Evolutionary conservation across 2,797 vertebrate genomes (phyloP), one percentile per base, ranked within the genome.

Genomic region (Enteromius paludinosus): DNA sequence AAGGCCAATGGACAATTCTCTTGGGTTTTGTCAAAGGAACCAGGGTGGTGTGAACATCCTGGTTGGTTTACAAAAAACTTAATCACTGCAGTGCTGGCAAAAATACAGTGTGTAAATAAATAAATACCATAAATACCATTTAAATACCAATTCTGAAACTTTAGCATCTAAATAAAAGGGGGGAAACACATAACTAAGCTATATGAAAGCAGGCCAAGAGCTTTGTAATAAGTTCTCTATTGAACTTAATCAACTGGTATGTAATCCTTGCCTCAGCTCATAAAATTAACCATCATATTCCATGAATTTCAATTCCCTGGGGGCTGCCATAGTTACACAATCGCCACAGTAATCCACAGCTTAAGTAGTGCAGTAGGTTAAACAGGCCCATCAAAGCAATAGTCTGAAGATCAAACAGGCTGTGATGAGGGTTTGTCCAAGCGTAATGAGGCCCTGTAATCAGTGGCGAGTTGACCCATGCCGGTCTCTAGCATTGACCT

Each of bases 301-400:
- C 33, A 41, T 20, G 43, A 85, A 90, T 87, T 90, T 89, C 87
- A 76, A 75, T 88, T 86, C 89, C 89, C 84, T 87, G 84, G 87
- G 89, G 88, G 87, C 54, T 76, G 81, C 84, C 84, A 88, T 76
- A 86, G 82, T 83, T 89, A 18, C 86, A 88, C 89, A 90, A 88
- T 90, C 90, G 87, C 90, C 89, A 91, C 90, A 89, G 90, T 92
- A 93, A 93, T 93, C 91, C 92, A 87, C 89, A 90, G 89, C 91
- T 91, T 92, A 91, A 92, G 89, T 78, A 69, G 70, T 28, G 49
- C 78, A 79, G 61, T 68, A 18, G 59, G 78, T 49, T 56, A 69
- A 59, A 5, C 70, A 65, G 61, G 33, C 20, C 43, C 43, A 38
- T 49, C 43, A 78, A 49, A 73, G 68, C 25, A 52, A 33, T 23